phyloP scores from a whole-genome alignment of 2,888 invertebrate species.

The Melanchra persicariae region DNA sequence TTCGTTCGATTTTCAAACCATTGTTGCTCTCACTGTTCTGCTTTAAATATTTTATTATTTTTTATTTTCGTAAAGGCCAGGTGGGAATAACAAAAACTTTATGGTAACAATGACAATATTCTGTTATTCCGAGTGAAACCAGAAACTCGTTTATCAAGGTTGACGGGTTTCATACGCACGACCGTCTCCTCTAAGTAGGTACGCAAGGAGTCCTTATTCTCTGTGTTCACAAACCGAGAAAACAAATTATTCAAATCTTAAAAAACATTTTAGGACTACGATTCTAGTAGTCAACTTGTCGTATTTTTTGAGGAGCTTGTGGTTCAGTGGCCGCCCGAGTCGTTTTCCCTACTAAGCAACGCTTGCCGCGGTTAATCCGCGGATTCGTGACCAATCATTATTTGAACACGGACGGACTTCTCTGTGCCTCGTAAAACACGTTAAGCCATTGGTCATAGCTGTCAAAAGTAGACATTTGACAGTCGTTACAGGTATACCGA shows the following conservation, averaged over 20 bases:
- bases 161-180: conserved; percentile 43
- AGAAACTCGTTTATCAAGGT: conserved; percentile 42
- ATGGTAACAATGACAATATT: conserved; percentile 10
- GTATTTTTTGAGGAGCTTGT: no score
- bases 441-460: background rate
- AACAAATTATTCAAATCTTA: no score
- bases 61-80: conserved; percentile 6
- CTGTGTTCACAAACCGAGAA: background rate
- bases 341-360: no score
- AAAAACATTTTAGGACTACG: no score
- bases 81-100: conserved; percentile 15
- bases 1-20: background rate
- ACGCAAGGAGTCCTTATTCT: conserved; percentile 2
- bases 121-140: conserved; percentile 18
- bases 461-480: background rate
- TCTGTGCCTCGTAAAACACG: no score
- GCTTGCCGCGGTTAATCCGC: no score
- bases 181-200: conserved; percentile 15
- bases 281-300: no score
- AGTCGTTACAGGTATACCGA: no score
- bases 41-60: background rate
- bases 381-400: no score
- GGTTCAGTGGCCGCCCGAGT: no score
- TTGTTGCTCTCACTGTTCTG: background rate
- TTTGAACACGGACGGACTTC: no score